phyloP scores from a whole-genome alignment of 2,797 vertebrate species.

The Hypotaenidia philippensis region DNA sequence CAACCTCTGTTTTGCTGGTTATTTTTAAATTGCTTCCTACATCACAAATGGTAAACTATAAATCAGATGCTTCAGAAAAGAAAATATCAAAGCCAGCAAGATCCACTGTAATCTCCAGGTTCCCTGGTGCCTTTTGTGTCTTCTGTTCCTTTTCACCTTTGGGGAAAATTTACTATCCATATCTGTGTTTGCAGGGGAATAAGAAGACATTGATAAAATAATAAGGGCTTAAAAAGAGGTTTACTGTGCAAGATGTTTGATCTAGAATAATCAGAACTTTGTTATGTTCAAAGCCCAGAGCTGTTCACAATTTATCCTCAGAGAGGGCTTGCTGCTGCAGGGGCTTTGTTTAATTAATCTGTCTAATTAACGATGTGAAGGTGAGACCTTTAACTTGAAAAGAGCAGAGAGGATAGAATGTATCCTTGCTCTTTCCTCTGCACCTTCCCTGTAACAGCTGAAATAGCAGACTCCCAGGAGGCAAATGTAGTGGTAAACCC shows the following conservation, averaged over 20 bases:
- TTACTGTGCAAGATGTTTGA: background rate
- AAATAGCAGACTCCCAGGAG: conserved; percentile 46
- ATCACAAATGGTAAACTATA: background rate
- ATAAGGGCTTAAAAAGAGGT: background rate
- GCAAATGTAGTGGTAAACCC: conserved; percentile 46
- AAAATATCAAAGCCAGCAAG: background rate
- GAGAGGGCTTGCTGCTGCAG: background rate
- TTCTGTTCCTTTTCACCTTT: background rate
- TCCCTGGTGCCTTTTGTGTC: background rate
- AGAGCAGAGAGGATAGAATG: background rate
- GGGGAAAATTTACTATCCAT: background rate
- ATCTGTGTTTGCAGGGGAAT: background rate
- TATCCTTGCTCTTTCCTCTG: background rate
- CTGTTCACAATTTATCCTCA: conserved; percentile 2
- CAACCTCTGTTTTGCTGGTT: background rate
- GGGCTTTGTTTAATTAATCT: conserved; percentile 34
- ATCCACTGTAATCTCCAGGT: background rate
- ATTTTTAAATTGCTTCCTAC: background rate
- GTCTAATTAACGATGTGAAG: conserved; percentile 6
- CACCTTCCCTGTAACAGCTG: conserved; percentile 7
- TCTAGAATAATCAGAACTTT: background rate
- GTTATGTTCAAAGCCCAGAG: background rate
- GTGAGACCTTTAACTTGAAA: conserved; percentile 29
- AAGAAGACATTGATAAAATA: background rate
- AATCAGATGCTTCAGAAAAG: background rate